Conservation (phyloP, 2,113 vertebrate genomes). For the Ifrita kowaldi region DNA sequence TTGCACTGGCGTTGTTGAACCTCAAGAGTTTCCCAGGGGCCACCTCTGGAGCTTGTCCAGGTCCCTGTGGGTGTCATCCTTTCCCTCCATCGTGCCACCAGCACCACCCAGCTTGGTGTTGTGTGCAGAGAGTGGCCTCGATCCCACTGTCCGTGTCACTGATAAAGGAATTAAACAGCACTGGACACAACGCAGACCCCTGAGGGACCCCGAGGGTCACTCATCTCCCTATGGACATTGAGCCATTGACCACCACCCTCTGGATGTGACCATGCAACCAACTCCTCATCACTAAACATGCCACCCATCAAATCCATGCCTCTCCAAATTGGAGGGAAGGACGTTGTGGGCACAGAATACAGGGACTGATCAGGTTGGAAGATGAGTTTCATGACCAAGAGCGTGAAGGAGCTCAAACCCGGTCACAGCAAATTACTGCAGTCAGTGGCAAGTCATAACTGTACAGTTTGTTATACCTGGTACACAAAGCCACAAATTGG, state of each 20-base stretch:
- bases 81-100: neutral
- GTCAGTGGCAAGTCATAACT: neutral
- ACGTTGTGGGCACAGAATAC: neutral
- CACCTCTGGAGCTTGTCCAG: neutral
- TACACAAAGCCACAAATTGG: neutral
- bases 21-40: neutral
- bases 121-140: neutral
- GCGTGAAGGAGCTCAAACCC: neutral
- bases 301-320: neutral
- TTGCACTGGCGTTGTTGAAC: neutral
- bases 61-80: neutral
- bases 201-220: neutral
- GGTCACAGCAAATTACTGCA: neutral
- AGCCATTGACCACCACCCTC: neutral
- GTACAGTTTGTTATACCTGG: neutral
- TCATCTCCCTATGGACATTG: neutral
- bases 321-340: no score
- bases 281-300: rapidly evolving
- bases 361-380: neutral
- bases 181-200: neutral
- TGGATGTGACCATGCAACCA: neutral
- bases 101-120: rapidly evolving
- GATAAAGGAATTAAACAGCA: neutral
- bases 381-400: neutral
- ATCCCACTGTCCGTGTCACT: neutral